phyloP scores from a whole-genome alignment of 2,888 invertebrate genomes.

The Metallyticus violacea region DNA sequence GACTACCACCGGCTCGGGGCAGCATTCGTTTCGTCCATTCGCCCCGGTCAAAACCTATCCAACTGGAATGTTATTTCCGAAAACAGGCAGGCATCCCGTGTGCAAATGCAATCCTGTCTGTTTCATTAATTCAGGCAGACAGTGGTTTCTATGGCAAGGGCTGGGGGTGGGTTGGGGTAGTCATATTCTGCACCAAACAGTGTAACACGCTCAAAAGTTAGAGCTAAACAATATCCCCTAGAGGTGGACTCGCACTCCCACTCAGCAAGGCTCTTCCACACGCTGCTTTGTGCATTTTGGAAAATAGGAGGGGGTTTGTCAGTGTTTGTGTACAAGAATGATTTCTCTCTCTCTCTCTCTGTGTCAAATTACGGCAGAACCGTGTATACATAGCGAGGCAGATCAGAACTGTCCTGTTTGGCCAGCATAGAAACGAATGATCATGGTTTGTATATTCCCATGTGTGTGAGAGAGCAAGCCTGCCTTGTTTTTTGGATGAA shows the following conservation, averaged over 20 bases:
- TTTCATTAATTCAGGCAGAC: constrained; percentile 25
- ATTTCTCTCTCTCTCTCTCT: not conserved
- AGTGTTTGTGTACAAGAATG: constrained; percentile 5
- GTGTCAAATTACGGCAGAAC: not conserved
- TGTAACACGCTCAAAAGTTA: constrained; percentile 19
- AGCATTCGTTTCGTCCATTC: not conserved
- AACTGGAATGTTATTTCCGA: constrained; percentile 32
- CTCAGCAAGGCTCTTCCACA: not conserved
- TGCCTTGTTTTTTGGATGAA: not conserved
- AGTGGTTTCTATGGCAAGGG: constrained; percentile 13
- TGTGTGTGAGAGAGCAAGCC: not conserved
- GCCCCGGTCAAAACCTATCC: constrained; percentile 16
- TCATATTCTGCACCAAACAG: constrained; percentile 15
- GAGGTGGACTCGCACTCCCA: not conserved
- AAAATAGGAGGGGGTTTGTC: constrained; percentile 3
- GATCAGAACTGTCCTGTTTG: not conserved
- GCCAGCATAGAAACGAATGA: not conserved
- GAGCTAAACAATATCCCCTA: constrained; percentile 14
- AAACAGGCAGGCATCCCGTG: constrained; percentile 26
- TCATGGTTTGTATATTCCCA: not conserved
- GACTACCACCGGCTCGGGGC: not conserved
- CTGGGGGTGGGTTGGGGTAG: not conserved
- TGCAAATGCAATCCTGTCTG: constrained; percentile 27
- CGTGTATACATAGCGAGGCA: not conserved
- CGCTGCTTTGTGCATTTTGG: constrained; percentile 14